A percentile compares a stretch with the other conserved stretches of the same genome.
Conservation (phyloP, 2,888 invertebrate species). For the Dynastes tityus region DNA sequence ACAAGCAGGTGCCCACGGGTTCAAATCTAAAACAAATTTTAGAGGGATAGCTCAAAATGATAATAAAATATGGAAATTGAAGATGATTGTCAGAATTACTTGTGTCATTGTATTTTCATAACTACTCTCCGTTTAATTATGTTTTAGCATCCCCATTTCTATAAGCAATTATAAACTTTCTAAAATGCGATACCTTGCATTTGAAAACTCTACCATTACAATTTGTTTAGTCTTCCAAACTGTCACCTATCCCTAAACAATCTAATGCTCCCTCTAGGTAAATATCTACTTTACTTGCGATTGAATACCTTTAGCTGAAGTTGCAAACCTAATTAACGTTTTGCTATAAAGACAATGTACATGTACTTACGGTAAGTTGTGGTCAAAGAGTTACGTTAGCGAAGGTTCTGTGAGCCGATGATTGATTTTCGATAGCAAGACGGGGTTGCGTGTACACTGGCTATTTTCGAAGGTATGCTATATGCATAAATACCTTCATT, state of each 20-base stretch:
- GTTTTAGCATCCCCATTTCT: too few relatives aligned
- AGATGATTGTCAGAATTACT: too few relatives aligned
- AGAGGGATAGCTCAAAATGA: too few relatives aligned
- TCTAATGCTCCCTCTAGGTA: neutral
- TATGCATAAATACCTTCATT: slow-evolving; percentile 2
- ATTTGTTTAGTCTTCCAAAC: neutral
- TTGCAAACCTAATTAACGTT: neutral
- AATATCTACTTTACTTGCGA: neutral
- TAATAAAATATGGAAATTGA: too few relatives aligned
- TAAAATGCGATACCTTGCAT: too few relatives aligned
- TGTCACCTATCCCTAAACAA: neutral
- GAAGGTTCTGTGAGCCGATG: neutral
- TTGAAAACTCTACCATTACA: too few relatives aligned
- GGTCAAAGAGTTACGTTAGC: neutral
- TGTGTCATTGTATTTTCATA: too few relatives aligned
- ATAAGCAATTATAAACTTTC: too few relatives aligned
- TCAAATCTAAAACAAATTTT: too few relatives aligned
- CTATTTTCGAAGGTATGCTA: neutral
- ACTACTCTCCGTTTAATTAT: too few relatives aligned
- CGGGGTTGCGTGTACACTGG: neutral
- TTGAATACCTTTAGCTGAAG: too few relatives aligned
- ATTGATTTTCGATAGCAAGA: neutral
- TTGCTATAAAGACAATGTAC: neutral
- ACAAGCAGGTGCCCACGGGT: too few relatives aligned
- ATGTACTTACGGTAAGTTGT: neutral